phyloP scores from a whole-genome alignment of 2,113 vertebrate genomes.

The Chroicocephalus ridibundus region DNA sequence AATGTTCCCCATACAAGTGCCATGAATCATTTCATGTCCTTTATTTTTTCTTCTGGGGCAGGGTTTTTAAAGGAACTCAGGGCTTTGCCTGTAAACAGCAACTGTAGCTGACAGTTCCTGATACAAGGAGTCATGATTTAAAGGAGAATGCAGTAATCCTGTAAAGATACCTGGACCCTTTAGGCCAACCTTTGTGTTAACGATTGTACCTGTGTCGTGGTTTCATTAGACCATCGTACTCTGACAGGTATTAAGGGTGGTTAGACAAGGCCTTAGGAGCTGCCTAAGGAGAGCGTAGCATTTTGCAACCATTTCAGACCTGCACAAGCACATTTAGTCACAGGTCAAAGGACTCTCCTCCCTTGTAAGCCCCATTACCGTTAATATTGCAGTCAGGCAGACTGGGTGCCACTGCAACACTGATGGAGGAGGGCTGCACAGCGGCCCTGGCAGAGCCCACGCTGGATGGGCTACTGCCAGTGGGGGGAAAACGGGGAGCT shows the following conservation, averaged over 20 bases:
- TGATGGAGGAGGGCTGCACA: neutral
- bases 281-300: accelerated
- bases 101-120: neutral
- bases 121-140: neutral
- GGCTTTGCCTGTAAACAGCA: neutral
- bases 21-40: conserved; percentile 4
- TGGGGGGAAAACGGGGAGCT: neutral
- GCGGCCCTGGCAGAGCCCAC: neutral
- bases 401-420: neutral
- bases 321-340: neutral
- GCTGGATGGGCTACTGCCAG: neutral
- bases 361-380: neutral
- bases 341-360: neutral
- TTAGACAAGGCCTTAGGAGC: neutral
- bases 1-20: neutral
- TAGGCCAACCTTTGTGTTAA: neutral
- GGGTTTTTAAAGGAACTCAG: neutral
- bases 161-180: neutral
- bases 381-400: neutral
- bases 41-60: neutral
- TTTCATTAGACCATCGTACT: neutral
- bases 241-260: neutral
- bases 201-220: neutral
- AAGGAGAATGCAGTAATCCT: neutral
- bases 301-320: neutral